phyloP scores from a whole-genome alignment of 2,888 invertebrate species.

The Ichneumon xanthorius region DNA sequence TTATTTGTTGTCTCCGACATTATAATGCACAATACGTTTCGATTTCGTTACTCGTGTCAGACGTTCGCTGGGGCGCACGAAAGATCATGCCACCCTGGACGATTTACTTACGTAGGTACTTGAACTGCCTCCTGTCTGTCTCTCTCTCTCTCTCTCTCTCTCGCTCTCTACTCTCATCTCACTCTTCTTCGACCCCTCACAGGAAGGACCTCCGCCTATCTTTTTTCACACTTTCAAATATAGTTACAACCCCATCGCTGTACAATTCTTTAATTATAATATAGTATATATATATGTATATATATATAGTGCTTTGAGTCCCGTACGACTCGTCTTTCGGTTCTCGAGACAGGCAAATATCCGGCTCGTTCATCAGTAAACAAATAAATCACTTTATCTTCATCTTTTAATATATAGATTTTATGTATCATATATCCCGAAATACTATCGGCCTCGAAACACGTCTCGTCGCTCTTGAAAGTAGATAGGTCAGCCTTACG shows the following conservation, averaged over 20 bases:
- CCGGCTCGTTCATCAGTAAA: conserved; percentile 66
- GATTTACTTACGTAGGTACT: conserved; percentile 67
- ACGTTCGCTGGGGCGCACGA: conserved; percentile 52
- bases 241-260: conserved; percentile 59
- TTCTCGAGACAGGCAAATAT: conserved; percentile 49
- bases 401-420: conserved; percentile 50
- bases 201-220: conserved; percentile 31
- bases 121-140: conserved; percentile 53
- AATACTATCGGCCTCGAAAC: conserved; percentile 74
- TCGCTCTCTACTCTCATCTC: conserved; percentile 34
- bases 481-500: conserved; percentile 78
- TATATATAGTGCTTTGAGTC: conserved; percentile 50
- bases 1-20: conserved; percentile 77
- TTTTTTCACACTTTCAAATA: conserved; percentile 56
- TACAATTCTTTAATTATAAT: conserved; percentile 64
- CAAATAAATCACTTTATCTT: conserved; percentile 70
- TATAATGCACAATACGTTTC: conserved; percentile 78
- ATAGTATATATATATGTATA: conserved; percentile 39
- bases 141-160: conserved; percentile 3
- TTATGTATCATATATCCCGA: conserved; percentile 70
- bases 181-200: conserved; percentile 29
- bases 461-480: conserved; percentile 68
- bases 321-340: conserved; percentile 53
- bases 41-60: conserved; percentile 68
- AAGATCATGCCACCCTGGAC: conserved; percentile 55